Evolutionary conservation across 2,888 invertebrate genomes (phyloP), one percentile per base, ranked within the genome.

Genomic region (Drosophila acutilabella): DNA sequence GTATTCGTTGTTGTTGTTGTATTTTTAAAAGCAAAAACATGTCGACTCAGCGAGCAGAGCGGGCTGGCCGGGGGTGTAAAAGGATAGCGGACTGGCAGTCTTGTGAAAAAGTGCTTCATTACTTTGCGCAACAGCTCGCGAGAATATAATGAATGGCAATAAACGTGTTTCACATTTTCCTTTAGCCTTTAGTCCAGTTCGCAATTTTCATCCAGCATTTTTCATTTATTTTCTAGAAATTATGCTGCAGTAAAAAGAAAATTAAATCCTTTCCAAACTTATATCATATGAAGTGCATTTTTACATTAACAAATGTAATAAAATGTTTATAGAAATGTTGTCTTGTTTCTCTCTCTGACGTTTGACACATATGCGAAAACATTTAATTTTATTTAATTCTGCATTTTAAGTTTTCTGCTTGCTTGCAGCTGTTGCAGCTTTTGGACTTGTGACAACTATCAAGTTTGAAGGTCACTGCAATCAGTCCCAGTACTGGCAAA

Each of bases 61-160:
- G 48, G 13, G 13, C 11, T 30, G 40, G 4, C 57, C n/a, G 36
- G 2, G 56, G 44, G 42, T 54, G 61, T 62, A 57, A 84, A 85
- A 69, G 80, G 72, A 73, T 82, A 69, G 59, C 68, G 16, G 45
- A 45, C 58, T 44, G 44, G 20, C 23, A 36, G 54, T 18, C 44
- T 38, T 45, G 66, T 50, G 68, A 59, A 69, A 78, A 89, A 85
- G 78, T 75, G 88, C 86, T 85, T 85, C 85, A 89, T 89, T 85
- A 89, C 88, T 85, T 89, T 85, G 85, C 88, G 89, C 88, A 89
- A 72, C 85, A 89, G 89, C 89, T 89, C 85, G 85, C 85, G 78
- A 85, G 88, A 89, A 88, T 89, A 89, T 85, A 85, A 85, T 85
- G 85, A 85, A 85, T 88, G 86, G 88, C 85, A 78, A 85, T 89